Base-by-base conservation (phyloP, 2,888 invertebrate genomes). In the Unio pictorum region DNA sequence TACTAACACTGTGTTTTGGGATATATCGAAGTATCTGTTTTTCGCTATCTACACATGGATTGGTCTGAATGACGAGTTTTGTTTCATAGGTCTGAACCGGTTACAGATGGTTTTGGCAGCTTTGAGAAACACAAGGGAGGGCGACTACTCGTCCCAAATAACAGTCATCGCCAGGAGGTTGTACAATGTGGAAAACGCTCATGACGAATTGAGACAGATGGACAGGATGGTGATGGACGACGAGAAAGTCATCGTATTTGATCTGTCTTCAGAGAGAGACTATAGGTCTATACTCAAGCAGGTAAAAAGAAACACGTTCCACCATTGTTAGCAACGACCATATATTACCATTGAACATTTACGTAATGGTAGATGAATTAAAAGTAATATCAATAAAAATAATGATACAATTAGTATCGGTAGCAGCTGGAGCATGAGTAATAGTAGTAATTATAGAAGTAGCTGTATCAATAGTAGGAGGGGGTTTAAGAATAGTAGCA, bases 191-290 rank as follows among this genome's bases (percentile, higher is more conserved):
- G 63, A 67, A 67, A 67, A 82, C 63, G 83, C 84, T 1, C 86
- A 86, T 45, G 86, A 86, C 23, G 84, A 85, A 55, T 73, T 86
- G 11, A 74, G 82, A 23, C 76, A 77, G 55, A 72, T 85, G 30
- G 87, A 86, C 68, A 72, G 72, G 62, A 80, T 80, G 65, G 78
- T 80, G 55, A 62, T 75, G 8, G 74, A 74, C 18, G 23, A 68
- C 0, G 69, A 75, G 6, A 87, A 83, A 67, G 77, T 78, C 55
- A 80, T 87, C 20, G 81, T 86, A 23, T 79, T 86, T 61, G 87
- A 87, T 70, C 81, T 87, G 17, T 85, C 86, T 0, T 79, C 83
- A 0, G 81, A 84, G 66, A 69, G 81, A 34, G 83, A 83, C 4
- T 86, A 85, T 61, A 67, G 76, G 60, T 71, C 76, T 45, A 80